A percentile compares a stretch with the other conserved stretches of the same genome.
These are phyloP conservation scores for Heliconius charithonia DNA, from an alignment of 2,888 invertebrate genomes.

Conservation along the genomic window DNA sequence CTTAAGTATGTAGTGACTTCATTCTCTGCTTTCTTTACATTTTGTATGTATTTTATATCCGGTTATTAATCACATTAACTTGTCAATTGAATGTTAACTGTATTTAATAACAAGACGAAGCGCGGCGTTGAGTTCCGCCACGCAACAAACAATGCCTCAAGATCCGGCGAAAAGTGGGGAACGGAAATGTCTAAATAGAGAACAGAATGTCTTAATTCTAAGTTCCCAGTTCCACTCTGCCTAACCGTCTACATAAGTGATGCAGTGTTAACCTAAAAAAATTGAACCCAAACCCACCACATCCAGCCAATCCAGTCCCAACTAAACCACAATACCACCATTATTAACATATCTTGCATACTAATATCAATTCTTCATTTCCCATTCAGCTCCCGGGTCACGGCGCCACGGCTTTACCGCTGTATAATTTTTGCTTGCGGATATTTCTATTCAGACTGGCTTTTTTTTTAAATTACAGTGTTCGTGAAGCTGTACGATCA, in stretches of 20 bases:
- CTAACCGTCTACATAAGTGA: too few species aligned
- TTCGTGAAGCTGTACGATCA: slow-evolving; percentile 65
- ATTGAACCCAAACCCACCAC: neutral
- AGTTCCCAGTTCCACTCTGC: neutral
- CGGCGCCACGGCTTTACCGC: slow-evolving; percentile 20
- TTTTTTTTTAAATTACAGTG: slow-evolving; percentile 60
- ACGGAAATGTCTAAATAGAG: too few species aligned
- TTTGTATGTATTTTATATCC: too few species aligned
- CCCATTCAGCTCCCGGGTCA: slow-evolving; percentile 26
- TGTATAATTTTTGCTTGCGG: slow-evolving; percentile 31
- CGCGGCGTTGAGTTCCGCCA: too few species aligned
- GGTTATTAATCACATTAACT: too few species aligned
- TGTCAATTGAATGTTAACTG: too few species aligned
- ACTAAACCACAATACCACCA: neutral
- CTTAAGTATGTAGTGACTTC: too few species aligned
- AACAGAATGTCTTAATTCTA: neutral
- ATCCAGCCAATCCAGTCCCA: neutral
- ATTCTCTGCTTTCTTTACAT: too few species aligned
- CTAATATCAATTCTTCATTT: slow-evolving; percentile 33
- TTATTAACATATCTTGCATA: neutral
- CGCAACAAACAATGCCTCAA: too few species aligned
- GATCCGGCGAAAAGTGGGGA: neutral
- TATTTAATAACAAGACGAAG: too few species aligned
- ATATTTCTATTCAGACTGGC: slow-evolving; percentile 29
- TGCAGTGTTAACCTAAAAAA: neutral